Conservation (phyloP, 1,140 invertebrate species). For the Lutraria rhynchaena region DNA sequence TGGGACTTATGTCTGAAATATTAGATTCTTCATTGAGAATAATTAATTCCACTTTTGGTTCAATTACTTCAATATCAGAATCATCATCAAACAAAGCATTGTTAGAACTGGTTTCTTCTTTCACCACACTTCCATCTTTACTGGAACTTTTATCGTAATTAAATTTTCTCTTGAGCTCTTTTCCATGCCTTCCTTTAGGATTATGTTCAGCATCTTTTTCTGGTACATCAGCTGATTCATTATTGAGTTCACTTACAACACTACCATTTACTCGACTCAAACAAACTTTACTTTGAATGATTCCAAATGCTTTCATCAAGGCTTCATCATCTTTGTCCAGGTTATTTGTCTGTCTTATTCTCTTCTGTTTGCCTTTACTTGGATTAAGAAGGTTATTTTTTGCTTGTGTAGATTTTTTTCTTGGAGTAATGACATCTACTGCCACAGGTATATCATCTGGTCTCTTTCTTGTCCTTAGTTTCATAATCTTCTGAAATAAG, state of each 20-base stretch:
- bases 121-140: not conserved
- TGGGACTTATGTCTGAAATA: not conserved
- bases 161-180: not conserved
- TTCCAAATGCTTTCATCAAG: constrained; percentile 42
- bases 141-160: not conserved
- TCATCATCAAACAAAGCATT: constrained; percentile 7
- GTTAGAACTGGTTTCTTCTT: not conserved
- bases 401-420: not conserved
- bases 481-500: no score
- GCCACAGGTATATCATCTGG: no score
- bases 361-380: constrained; percentile 49
- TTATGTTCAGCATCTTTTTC: no score
- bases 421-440: not conserved
- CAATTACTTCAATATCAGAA: constrained; percentile 16
- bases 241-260: no score
- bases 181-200: no score
- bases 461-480: no score
- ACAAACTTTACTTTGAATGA: constrained; percentile 46
- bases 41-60: not conserved
- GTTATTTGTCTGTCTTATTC: constrained; percentile 13
- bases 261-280: constrained; percentile 1
- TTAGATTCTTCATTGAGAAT: constrained; percentile 3
- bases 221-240: no score
- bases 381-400: constrained; percentile 43
- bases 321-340: constrained; percentile 7